Evolutionary conservation across 2,113 vertebrate species (phyloP), one percentile per base, ranked within the genome.

Genomic region (Pycnonotus jocosus): DNA sequence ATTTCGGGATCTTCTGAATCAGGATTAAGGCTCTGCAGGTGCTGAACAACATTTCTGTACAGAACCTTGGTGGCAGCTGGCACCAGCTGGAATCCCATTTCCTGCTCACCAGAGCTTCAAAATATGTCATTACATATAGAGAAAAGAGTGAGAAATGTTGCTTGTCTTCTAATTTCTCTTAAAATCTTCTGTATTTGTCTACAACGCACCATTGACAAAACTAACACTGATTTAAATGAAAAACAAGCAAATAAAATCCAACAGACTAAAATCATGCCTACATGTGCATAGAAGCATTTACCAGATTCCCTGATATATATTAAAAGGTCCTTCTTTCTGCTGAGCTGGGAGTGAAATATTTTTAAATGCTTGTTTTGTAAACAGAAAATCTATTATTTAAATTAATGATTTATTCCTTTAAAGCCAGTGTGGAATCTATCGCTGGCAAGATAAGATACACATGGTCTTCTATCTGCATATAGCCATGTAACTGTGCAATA

Each of bases 321-420:
- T 91, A 79, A 82, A 92, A 94, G 37, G 23, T 31, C 17, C 83
- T 90, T 21, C 22, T 88, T 96, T 96, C 69, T 66, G 12, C 50
- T 92, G 69, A 83, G 48, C 66, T 93, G 28, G 12, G 30, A 95
- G n/a, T 87, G 78, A 95, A 84, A 37, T 86, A 81, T 95, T 95
- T 96, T 93, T 80, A 86, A 72, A 96, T 78, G 44, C 51, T 93
- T 83, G 22, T 79, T 91, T 88, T 92, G 23, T 84, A 90, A 97
- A 95, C 84, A 87, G 94, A 93, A 96, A 96, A 94, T 88, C 82
- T 69, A 92, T 96, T 9, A 96, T 96, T 96, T 96, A 95, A 97
- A 96, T 97, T 95, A 98, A 96, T 97, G 96, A 98, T 96, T 97
- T 97, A 97, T 97, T 94, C 90, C 93, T 95, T 95, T 93, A 97